These are phyloP conservation scores for Neoaliturus tenellus DNA, from an alignment of 2,888 invertebrate genomes.

Conservation along the genomic window DNA sequence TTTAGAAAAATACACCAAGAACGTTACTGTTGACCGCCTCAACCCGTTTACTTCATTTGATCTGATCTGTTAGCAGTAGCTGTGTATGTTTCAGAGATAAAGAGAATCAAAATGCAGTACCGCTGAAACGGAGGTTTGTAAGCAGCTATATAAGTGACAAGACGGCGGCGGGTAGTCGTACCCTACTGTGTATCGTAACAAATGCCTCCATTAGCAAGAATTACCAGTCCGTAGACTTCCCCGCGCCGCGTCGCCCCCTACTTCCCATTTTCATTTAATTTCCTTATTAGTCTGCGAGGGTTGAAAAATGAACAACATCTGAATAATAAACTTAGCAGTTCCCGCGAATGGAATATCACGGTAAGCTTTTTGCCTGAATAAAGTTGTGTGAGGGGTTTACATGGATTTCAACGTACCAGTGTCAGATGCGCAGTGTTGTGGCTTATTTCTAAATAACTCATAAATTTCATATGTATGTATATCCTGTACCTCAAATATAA, in stretches of 20 bases:
- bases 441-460: too few species aligned
- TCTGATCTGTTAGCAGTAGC: too few species aligned
- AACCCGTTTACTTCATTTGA: too few species aligned
- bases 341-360: background rate
- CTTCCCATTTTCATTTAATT: constrained; percentile 31
- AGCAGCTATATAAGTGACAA: background rate
- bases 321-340: constrained; percentile 16
- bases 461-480: too few species aligned
- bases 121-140: background rate
- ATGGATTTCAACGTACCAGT: too few species aligned
- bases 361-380: background rate
- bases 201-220: constrained; percentile 14
- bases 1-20: too few species aligned
- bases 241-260: background rate
- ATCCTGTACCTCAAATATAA: too few species aligned
- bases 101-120: background rate
- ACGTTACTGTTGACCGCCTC: too few species aligned
- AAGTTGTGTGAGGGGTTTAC: too few species aligned
- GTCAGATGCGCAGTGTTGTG: too few species aligned
- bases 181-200: background rate
- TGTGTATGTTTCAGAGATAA: too few species aligned
- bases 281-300: constrained; percentile 33
- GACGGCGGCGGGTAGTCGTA: background rate
- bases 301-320: constrained; percentile 1
- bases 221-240: background rate